A percentile compares a stretch with the other conserved stretches of the same genome.
Evolutionary conservation across 2,888 invertebrate genomes (phyloP).

Genomic region (Plagodis pulveraria): DNA sequence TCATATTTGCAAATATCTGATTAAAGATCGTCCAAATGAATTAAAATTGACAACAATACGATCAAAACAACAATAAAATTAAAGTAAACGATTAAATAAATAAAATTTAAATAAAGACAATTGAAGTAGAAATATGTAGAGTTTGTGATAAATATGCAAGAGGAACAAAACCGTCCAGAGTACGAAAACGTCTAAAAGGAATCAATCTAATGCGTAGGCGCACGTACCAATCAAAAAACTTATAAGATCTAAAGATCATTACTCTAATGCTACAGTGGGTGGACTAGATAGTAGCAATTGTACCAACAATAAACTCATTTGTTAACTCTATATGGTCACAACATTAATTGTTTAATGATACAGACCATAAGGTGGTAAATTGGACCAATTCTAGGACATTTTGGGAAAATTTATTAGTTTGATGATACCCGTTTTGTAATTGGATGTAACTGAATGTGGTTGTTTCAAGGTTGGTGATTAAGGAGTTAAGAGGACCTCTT

Average conservation of each 20-base stretch:
- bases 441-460: constrained; percentile 13
- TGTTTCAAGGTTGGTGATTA: constrained; percentile 15
- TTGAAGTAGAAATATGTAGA: no score
- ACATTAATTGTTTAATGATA: constrained; percentile 53
- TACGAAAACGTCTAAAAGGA: constrained; percentile 16
- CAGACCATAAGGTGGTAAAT: constrained; percentile 41
- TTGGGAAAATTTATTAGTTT: constrained; percentile 41
- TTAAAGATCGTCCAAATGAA: no score
- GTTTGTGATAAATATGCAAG: no score
- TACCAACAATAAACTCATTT: constrained; percentile 42
- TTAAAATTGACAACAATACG: no score
- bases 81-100: no score
- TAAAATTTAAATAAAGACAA: no score
- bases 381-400: constrained; percentile 43
- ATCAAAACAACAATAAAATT: no score
- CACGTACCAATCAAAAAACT: constrained; percentile 13
- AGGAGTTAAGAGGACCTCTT: no score
- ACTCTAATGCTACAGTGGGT: constrained; percentile 30
- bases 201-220: constrained; percentile 12
- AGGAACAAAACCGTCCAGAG: background rate
- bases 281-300: constrained; percentile 33
- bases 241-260: constrained; percentile 16
- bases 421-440: constrained; percentile 19
- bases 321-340: constrained; percentile 38
- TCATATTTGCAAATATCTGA: constrained; percentile 3